Evolutionary conservation across 2,797 vertebrate species (phyloP).

Genomic region (Eulemur albifrons): DNA sequence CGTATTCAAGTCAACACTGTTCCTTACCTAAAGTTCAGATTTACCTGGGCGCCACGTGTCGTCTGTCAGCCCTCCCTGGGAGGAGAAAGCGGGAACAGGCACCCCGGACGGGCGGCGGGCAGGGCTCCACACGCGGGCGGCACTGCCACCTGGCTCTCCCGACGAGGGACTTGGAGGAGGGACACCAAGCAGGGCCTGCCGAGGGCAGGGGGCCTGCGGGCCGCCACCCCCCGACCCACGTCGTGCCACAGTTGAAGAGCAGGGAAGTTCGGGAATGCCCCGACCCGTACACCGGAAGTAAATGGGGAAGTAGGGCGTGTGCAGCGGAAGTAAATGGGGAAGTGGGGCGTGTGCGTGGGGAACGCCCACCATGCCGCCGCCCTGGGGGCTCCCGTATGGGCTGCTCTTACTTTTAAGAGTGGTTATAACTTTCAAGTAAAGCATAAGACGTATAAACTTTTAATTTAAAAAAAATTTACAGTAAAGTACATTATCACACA

Average conservation of each 20-base stretch:
- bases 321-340: rapidly evolving
- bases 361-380: too few species aligned
- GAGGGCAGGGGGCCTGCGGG: not conserved
- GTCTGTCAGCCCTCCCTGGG: rapidly evolving
- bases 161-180: not conserved
- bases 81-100: not conserved
- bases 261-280: not conserved
- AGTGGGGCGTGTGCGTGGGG: rapidly evolving
- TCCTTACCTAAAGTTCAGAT: rapidly evolving
- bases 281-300: rapidly evolving
- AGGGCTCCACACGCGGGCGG: too few species aligned
- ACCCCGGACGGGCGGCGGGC: not conserved
- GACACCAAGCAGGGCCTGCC: not conserved
- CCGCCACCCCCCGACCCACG: too few species aligned
- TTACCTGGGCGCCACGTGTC: rapidly evolving
- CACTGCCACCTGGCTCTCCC: not conserved
- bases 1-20: rapidly evolving
- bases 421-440: not conserved
- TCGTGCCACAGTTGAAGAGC: too few species aligned
- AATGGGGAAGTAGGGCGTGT: not conserved
- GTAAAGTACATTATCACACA: conserved; percentile 54
- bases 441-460: conserved; percentile 43
- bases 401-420: rapidly evolving
- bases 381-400: not conserved
- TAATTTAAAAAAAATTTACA: conserved; percentile 73